Evolutionary conservation across 2,797 vertebrate genomes (phyloP), one percentile per base, ranked within the genome.

Genomic region (Trematomus bernacchii): DNA sequence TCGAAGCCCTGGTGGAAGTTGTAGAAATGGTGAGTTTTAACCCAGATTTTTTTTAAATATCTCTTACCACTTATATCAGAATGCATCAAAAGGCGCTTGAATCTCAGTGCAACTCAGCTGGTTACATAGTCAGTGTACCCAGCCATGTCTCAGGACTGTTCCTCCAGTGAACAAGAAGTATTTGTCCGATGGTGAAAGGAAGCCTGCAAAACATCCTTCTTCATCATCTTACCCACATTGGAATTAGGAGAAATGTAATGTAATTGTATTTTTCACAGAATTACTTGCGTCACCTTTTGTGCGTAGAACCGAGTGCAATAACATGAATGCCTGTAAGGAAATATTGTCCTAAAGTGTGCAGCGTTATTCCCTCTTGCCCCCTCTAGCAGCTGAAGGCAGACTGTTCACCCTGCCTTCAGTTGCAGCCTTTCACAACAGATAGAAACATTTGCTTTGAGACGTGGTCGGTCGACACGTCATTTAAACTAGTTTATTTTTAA

Each of bases 1-100:
- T 99, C 53, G 97, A 96, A 0, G 98, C 98, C 0, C 96, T 98
- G 82, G 96, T 99, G 47, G 98, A 99, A 90, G 98, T 99, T 63
- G 98, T 99, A 72, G 98, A 99, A 94, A 98, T 99, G 98, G 98
- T 99, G 88, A 92, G 95, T 54, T 57, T 42, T 30, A 3, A 60
- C 0, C 52, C 10, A 44, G 13, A 33, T 12, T 54, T 57, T 5
- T 27, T 42, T 71, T 5, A 13, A 61, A 19, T 40, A 44, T 43
- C 10, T 66, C 11, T 73, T 3, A 61, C 27, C 21, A 53, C 23
- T 10, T 30, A 19, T 15, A 15, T 27, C 2, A 23, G 21, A 46
- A 52, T 55, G 19, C 40, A 77, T 78, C 42, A 10, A 16, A 37
- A 30, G 40, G 66, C 16, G 37, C 68, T 71, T 76, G 33, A 60